Conservation (phyloP, 2,797 vertebrate species). For the Ateles fusciceps region DNA sequence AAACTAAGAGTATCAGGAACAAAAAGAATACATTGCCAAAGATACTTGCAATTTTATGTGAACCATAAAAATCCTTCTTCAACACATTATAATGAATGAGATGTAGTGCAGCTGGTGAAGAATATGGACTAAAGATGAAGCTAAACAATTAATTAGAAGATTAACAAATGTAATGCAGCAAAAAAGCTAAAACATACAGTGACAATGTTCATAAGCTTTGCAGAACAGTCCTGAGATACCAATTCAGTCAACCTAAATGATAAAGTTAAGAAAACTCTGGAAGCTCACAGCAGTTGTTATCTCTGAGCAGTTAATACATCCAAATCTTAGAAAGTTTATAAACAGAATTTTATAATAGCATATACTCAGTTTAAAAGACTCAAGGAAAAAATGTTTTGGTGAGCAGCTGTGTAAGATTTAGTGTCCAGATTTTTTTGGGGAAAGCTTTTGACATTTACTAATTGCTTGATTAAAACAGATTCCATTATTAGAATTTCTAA, state of each 20-base stretch:
- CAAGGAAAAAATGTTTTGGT: constrained; percentile 27
- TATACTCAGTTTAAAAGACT: neutral
- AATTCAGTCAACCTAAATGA: neutral
- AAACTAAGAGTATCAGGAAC: neutral
- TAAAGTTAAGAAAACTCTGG: neutral
- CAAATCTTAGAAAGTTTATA: constrained; percentile 12
- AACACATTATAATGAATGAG: neutral
- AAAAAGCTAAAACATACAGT: neutral
- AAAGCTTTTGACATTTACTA: constrained; percentile 37
- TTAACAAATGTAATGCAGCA: neutral
- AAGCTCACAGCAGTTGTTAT: neutral
- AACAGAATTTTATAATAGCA: neutral
- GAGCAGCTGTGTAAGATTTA: constrained; percentile 2
- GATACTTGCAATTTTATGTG: neutral
- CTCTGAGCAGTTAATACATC: neutral
- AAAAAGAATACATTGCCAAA: neutral
- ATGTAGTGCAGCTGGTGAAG: neutral
- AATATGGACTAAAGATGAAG: neutral
- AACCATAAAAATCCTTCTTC: constrained; percentile 42
- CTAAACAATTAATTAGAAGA: neutral
- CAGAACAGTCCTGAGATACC: neutral
- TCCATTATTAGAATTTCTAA: constrained; percentile 2
- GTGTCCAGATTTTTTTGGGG: neutral
- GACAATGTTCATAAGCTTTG: neutral
- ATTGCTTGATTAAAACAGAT: neutral